Conservation (phyloP, 1,140 invertebrate species). For the Atopsyche davidsoni region DNA sequence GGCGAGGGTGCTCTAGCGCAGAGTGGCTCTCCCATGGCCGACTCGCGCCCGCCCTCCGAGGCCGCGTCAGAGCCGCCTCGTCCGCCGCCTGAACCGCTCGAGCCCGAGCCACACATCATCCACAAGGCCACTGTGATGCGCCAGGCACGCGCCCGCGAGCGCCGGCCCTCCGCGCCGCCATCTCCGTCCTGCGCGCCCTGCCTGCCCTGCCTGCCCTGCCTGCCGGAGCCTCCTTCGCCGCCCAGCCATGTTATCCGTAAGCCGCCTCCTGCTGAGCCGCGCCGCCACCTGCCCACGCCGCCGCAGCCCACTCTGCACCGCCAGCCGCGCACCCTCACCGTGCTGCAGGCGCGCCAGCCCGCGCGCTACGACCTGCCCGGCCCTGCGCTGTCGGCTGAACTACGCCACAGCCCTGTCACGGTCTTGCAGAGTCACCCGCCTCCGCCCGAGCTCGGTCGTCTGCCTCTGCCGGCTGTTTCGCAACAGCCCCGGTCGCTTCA, state of each 20-base stretch:
- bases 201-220: not conserved
- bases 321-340: slow-evolving; percentile 34
- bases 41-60: slow-evolving; percentile 40
- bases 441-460: slow-evolving; percentile 30
- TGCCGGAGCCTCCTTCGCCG: not conserved
- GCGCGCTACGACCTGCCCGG: too few relatives aligned
- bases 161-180: slow-evolving; percentile 35
- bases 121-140: slow-evolving; percentile 49
- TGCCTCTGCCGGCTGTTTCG: slow-evolving; percentile 22
- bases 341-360: slow-evolving; percentile 33
- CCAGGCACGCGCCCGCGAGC: slow-evolving; percentile 44
- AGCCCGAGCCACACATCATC: slow-evolving; percentile 44
- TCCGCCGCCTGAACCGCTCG: slow-evolving; percentile 27
- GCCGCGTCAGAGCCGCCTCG: slow-evolving; percentile 41
- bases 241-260: slow-evolving; percentile 24
- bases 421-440: slow-evolving; percentile 7
- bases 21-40: slow-evolving; percentile 19
- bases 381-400: slow-evolving; percentile 42
- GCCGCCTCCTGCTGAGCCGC: slow-evolving; percentile 22
- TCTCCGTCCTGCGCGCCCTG: slow-evolving; percentile 33
- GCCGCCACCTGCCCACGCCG: slow-evolving; percentile 37
- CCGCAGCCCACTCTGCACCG: slow-evolving; percentile 32
- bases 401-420: slow-evolving; percentile 42
- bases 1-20: slow-evolving; percentile 31
- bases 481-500: not conserved